Percentiles rank a stretch among this genome's conserved stretches.
phyloP scores from a whole-genome alignment of 2,888 invertebrate genomes.

The Meteorus cinctellus region DNA sequence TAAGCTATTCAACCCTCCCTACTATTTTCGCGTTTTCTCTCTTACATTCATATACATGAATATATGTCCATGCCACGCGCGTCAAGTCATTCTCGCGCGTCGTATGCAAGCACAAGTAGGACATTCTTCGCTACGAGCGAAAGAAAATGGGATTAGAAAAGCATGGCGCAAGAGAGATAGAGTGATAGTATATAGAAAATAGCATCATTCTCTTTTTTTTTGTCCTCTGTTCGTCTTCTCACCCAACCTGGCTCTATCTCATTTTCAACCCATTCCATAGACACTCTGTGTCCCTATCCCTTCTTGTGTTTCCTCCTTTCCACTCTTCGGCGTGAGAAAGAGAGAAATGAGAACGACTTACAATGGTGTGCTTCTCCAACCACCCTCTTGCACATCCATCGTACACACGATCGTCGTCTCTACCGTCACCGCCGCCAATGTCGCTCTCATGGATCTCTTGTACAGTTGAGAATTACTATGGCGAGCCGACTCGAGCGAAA shows the following conservation, averaged over 20 bases:
- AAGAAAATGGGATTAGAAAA: slow-evolving; percentile 34
- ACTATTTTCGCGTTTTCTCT: slow-evolving; percentile 22
- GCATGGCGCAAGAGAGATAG: not conserved
- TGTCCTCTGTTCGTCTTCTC: slow-evolving; percentile 30
- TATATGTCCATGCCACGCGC: slow-evolving; percentile 5
- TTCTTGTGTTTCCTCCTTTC: slow-evolving; percentile 38
- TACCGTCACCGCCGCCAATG: not conserved
- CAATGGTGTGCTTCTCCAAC: slow-evolving; percentile 30
- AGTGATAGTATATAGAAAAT: not conserved
- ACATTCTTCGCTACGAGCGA: slow-evolving; percentile 50
- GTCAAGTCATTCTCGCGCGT: slow-evolving; percentile 1
- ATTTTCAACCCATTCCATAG: not conserved
- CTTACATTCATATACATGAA: no score
- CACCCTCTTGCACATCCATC: not conserved
- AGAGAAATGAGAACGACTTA: slow-evolving; percentile 51
- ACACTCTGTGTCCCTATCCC: slow-evolving; percentile 3
- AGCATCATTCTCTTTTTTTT: slow-evolving; percentile 15
- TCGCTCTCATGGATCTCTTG: slow-evolving; percentile 46
- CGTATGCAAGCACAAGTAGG: slow-evolving; percentile 39
- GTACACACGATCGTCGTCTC: not conserved
- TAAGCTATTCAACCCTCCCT: slow-evolving; percentile 50
- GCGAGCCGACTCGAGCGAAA: slow-evolving; percentile 44
- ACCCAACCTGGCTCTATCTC: slow-evolving; percentile 10
- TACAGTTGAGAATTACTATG: slow-evolving; percentile 52
- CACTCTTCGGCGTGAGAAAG: slow-evolving; percentile 43